Conservation (phyloP, 1,140 invertebrate species). For the Pantala flavescens region DNA sequence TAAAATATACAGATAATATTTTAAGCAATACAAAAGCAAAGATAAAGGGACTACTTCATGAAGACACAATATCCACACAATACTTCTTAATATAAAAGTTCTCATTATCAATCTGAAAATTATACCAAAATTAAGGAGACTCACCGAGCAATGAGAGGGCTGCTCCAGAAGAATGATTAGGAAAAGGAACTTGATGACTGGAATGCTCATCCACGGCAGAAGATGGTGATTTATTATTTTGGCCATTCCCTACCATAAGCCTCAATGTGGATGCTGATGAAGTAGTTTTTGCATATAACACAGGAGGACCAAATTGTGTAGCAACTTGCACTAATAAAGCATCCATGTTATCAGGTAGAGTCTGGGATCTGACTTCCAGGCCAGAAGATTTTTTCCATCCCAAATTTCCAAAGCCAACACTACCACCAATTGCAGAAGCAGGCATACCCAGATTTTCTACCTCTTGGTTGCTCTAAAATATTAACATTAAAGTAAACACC, state of each 20-base stretch:
- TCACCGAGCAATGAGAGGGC: too few relatives aligned
- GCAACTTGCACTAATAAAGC: constrained; percentile 14
- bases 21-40: too few relatives aligned
- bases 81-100: too few relatives aligned
- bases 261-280: constrained; percentile 15
- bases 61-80: too few relatives aligned
- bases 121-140: too few relatives aligned
- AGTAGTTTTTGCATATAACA: constrained; percentile 20
- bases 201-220: neutral
- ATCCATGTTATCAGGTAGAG: constrained; percentile 16
- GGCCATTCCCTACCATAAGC: constrained; percentile 14
- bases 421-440: neutral
- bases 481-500: too few relatives aligned
- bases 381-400: neutral
- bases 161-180: neutral
- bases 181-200: neutral
- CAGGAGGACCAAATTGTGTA: constrained; percentile 16
- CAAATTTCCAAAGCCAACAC: neutral
- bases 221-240: neutral
- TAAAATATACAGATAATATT: too few relatives aligned
- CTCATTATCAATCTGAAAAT: too few relatives aligned
- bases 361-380: constrained; percentile 13
- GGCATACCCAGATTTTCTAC: constrained; percentile 3
- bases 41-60: too few relatives aligned
- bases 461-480: constrained; percentile 13